Base-by-base conservation (phyloP, 2,888 invertebrate species). In the Falcaria lacertinaria region DNA sequence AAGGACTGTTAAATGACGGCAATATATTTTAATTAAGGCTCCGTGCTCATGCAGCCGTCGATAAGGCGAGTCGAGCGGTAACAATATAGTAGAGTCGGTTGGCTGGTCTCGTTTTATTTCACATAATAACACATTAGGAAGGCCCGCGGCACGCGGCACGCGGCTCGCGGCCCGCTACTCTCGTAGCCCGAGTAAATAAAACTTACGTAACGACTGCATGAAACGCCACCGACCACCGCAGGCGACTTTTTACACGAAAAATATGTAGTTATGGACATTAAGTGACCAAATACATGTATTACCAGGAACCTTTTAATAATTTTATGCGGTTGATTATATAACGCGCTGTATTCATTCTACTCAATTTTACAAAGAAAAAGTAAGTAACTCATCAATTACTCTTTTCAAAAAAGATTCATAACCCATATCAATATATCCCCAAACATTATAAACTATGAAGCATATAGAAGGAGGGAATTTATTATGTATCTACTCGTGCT, bases 1-100 rank as follows among this genome's bases (percentile, higher is more conserved):
- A n/a, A n/a, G n/a, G n/a, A n/a, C n/a, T n/a, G n/a, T n/a, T n/a
- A 75, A 83, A 79, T 80, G 73, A 77, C 70, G 66, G 69, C 72
- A 77, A 70, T 80, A 85, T 82, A 85, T 86, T 83, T 80, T 84
- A 86, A 85, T 86, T 86, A 86, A 69, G 73, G 70, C 63, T 56
- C 66, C 69, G 72, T 77, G 74, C 68, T 74, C 78, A 77, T 74
- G 77, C 70, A 69, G 70, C 66, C 72, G 70, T 79, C 80, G 80
- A 83, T 84, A 80, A 76, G 70, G 70, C 68, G 63, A 65, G 72
- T 66, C 57, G 60, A 51, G 55, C 60, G 64, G 72, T 73, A 75
- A 72, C 65, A 65, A 62, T 63, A 64, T 54, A 57, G 54, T 56
- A 43, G 54, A 54, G 57, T 64, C 58, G 57, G 64, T 61, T 60